These are phyloP conservation scores for Malurus leucopterus DNA, from an alignment of 2,797 vertebrate species.

Conservation along the genomic window DNA sequence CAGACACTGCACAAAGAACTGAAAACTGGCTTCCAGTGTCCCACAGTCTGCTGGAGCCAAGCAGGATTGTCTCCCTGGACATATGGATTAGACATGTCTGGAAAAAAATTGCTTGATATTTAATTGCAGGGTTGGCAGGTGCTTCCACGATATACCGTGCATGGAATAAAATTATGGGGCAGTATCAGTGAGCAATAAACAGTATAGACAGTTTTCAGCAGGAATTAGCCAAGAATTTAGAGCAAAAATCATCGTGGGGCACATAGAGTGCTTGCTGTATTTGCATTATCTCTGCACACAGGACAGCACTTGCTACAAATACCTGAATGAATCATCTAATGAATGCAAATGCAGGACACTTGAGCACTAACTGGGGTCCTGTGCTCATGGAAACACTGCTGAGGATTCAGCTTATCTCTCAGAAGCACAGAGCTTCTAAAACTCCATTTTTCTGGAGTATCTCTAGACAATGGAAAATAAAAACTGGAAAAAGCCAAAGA, in stretches of 20 bases:
- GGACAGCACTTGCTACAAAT: not conserved
- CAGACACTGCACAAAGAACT: not conserved
- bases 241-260: not conserved
- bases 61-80: not conserved
- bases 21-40: not conserved
- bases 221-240: conserved; percentile 19
- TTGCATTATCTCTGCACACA: conserved; percentile 37
- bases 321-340: conserved; percentile 38
- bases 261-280: not conserved
- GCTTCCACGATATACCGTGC: not conserved
- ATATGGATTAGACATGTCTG: not conserved
- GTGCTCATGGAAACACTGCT: not conserved
- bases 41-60: not conserved
- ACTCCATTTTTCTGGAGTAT: not conserved
- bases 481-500: not conserved
- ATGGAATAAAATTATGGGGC: not conserved
- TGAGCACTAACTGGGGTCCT: not conserved
- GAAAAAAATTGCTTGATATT: not conserved
- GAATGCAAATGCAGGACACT: not conserved
- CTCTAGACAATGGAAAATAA: not conserved
- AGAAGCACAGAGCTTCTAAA: conserved; percentile 28
- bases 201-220: not conserved
- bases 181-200: not conserved
- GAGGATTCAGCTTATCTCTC: conserved; percentile 30
- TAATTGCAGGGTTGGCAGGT: conserved; percentile 1